Evolutionary conservation across 1,140 invertebrate genomes (phyloP), one percentile per base, ranked within the genome.

Genomic region (Calephelis virginiensis): DNA sequence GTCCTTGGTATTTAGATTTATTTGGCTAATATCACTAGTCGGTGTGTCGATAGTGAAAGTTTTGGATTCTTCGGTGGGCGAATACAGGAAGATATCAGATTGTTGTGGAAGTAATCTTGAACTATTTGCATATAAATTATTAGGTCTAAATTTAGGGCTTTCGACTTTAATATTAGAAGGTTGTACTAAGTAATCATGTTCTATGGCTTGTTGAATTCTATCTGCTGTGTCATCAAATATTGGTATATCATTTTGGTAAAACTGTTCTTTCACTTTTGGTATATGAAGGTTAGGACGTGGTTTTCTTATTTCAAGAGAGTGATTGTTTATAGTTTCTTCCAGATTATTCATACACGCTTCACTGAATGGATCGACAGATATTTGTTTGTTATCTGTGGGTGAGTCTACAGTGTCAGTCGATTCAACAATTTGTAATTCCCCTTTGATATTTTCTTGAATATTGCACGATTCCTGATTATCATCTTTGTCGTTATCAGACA

Each of bases 91-190:
- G 67, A 91, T 80, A 53, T 89, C 85, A 1, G 82, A 77, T 56
- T 89, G 89, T 12, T 89, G 86, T 6, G 87, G 82, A 60, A 90
- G 80, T 17, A 90, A 64, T 46, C 87, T 78, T 6, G 90, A 91
- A 80, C 91, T 89, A 69, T 91, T 91, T 7, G 82, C 85, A 64
- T 91, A 90, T 47, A 89, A 66, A 70, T 90, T 91, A 73, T 86
- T 91, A 56, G 89, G 92, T 81, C 81, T 89, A 69, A 82, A 89
- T 72, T 83, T 85, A 4, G 80, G 86, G 61, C 82, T 90, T 72
- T 92, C 87, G 45, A 93, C 93, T 72, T 93, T 93, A 10, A 92
- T 92, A 70, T 93, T 93, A 0, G 93, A 93, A 8, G 93, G 93
- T 77, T 93, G 93, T 11, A 93, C 91, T 69, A 93, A 74, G 69